phyloP scores from a whole-genome alignment of 2,888 invertebrate species.

The Drosophila atroscutellata region DNA sequence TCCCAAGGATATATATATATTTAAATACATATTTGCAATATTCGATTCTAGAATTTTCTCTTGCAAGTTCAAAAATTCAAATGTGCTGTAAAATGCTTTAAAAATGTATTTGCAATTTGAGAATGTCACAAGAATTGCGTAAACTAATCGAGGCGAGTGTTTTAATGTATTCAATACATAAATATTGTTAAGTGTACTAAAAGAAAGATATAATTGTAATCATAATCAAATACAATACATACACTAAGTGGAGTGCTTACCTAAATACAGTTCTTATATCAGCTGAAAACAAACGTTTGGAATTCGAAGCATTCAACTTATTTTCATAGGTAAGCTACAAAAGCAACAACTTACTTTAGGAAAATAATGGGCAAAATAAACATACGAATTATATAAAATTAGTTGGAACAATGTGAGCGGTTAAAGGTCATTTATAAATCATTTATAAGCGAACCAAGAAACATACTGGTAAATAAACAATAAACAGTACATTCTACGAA shows the following conservation, averaged over 20 bases:
- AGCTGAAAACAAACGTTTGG: constrained; percentile 37
- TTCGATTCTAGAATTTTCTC: not conserved
- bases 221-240: constrained; percentile 55
- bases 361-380: not conserved
- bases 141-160: constrained; percentile 45
- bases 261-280: constrained; percentile 2
- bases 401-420: not conserved
- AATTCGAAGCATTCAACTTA: constrained; percentile 38
- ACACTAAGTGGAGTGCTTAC: constrained; percentile 44
- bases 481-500: not conserved
- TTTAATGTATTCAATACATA: constrained; percentile 43
- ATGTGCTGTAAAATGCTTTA: constrained; percentile 24
- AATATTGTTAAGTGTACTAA: constrained; percentile 35
- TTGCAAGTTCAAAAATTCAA: constrained; percentile 12
- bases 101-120: constrained; percentile 44
- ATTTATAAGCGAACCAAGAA: not conserved
- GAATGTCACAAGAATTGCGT: constrained; percentile 36
- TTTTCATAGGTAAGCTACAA: constrained; percentile 46
- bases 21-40: constrained; percentile 23
- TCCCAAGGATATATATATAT: constrained; percentile 25
- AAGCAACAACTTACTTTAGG: not conserved
- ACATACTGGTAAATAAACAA: not conserved
- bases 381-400: not conserved
- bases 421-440: not conserved
- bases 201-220: not conserved